Conservation (phyloP, 2,113 vertebrate genomes). For the Brachyhypopomus occidentalis region DNA sequence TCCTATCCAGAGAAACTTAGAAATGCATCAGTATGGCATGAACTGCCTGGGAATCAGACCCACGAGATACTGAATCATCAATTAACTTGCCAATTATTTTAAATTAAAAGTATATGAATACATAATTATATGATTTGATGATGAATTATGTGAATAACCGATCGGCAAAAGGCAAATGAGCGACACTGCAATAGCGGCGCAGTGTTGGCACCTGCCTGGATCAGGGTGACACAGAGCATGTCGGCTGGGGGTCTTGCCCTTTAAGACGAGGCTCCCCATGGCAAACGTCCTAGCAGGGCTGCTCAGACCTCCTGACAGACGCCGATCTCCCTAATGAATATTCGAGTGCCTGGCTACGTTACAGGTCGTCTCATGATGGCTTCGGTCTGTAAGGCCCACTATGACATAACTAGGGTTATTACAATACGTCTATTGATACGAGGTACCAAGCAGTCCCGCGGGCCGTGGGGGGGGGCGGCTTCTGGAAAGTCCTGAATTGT, state of each 20-base stretch:
- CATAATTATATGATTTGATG: too few relatives aligned
- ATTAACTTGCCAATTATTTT: too few relatives aligned
- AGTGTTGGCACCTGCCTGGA: too few relatives aligned
- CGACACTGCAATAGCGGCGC: too few relatives aligned
- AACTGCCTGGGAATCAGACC: too few relatives aligned
- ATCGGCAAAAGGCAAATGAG: too few relatives aligned
- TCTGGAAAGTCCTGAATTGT: conserved; percentile 33
- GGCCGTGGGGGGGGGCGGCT: conserved; percentile 14
- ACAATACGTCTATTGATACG: conserved; percentile 72
- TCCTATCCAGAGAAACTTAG: too few relatives aligned
- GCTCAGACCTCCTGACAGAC: not conserved
- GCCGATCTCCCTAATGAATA: conserved; percentile 19
- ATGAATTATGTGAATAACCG: too few relatives aligned
- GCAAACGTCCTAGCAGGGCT: not conserved
- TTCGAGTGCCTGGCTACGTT: conserved; percentile 3
- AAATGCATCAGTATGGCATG: too few relatives aligned
- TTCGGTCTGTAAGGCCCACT: conserved; percentile 18
- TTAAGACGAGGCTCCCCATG: not conserved
- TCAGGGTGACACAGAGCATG: not conserved
- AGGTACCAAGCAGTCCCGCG: conserved; percentile 61
- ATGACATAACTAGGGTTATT: conserved; percentile 65
- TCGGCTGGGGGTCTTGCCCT: not conserved
- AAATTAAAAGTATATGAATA: too few relatives aligned
- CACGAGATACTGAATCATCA: too few relatives aligned
- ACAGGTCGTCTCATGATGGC: conserved; percentile 31